These are phyloP conservation scores for Trididemnum nubilum DNA, from an alignment of 23 tunicate species.

Conservation along the genomic window DNA sequence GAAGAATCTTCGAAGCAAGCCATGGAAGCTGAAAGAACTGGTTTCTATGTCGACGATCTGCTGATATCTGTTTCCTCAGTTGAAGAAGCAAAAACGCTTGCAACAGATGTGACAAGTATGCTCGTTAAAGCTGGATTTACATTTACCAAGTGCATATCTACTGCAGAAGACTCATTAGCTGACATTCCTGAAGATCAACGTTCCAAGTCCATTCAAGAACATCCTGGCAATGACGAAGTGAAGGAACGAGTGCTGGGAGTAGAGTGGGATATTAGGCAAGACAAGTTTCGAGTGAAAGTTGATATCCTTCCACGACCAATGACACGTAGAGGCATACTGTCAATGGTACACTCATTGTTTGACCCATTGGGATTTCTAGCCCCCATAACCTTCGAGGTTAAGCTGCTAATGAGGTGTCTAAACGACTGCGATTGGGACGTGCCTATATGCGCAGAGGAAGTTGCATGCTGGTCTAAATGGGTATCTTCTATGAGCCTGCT, in stretches of 20 bases:
- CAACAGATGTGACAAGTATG: background rate
- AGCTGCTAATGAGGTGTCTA: background rate
- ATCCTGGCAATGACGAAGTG: background rate
- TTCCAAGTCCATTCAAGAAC: background rate
- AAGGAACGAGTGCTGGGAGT: background rate
- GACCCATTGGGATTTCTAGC: conserved; percentile 8
- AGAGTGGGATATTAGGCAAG: background rate
- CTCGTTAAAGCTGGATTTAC: background rate
- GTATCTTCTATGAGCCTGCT: background rate
- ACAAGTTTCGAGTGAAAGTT: background rate
- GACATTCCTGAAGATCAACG: background rate
- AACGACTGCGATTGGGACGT: background rate
- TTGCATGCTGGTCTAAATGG: background rate
- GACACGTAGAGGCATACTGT: background rate
- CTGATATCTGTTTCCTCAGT: background rate
- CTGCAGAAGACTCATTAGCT: background rate
- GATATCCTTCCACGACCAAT: background rate
- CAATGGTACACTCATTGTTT: background rate
- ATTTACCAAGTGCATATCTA: background rate
- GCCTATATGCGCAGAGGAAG: background rate
- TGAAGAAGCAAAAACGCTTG: background rate
- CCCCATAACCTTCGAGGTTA: background rate
- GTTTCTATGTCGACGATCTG: conserved; percentile 2
- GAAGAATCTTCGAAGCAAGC: background rate
- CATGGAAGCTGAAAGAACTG: background rate